Base-by-base conservation (phyloP, 2,888 invertebrate species). In the Lypha dubia region DNA sequence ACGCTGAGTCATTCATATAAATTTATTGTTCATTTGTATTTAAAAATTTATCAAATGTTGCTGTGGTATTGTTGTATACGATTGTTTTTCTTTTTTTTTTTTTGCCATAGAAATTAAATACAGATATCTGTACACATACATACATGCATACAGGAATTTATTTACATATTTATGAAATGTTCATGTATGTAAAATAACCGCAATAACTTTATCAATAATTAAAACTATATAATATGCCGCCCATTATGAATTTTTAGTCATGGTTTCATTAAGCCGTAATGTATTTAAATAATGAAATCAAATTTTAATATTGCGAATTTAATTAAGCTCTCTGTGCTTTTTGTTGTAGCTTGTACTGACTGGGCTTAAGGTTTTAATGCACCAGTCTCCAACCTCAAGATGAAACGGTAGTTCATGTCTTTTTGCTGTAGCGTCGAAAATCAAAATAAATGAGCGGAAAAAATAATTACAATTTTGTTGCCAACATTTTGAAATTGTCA, bases 161-260 rank as follows among this genome's bases (percentile, higher is more conserved):
- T 28, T 2, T 28, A 28, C 28, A 28, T 28, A 28, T 28, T 28
- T 28, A 28, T 28, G 5, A 4, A 28, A 28, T 28, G 24, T 1
- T 15, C 22, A 35, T 8, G 44, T 79, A 35, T 8, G 44, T 79
- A 17, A 53, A 62, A 51, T 17, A 77, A 62, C 77, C 58, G 28
- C 77, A 77, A 60, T 77, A 35, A 6, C 13, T 67, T 58, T n/a
- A n/a, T 2, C 15, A n/a, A 5, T 4, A 15, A n/a, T 44, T 44
- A 3, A 44, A 44, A n/a, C 15, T 15, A 15, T 13, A n/a, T n/a
- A n/a, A n/a, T n/a, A 20, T 53, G 22, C 15, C 28, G 53, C 28
- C 53, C 0, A 3, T 0, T 44, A 44, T n/a, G 35, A 9, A 8
- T 35, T 35, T 35, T 28, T 28, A 28, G 5, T 5, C 5, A 28